phyloP scores from a whole-genome alignment of 2,888 invertebrate species.

The Ceratothoa steindachneri region DNA sequence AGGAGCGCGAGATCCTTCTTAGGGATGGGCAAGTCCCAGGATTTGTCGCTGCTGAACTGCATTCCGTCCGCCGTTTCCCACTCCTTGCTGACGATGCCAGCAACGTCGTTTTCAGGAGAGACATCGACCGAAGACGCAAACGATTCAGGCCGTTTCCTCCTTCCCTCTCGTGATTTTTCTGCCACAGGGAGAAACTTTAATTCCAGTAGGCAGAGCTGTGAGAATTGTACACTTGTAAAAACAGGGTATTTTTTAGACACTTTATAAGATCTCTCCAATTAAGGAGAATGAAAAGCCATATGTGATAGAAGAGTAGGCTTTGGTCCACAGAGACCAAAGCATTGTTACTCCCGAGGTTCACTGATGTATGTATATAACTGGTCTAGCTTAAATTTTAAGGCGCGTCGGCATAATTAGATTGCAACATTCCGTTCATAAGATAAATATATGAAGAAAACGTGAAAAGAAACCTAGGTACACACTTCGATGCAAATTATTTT shows the following conservation, averaged over 20 bases:
- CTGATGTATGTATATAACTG: background rate
- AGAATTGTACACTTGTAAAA: conserved; percentile 43
- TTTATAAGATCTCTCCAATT: conserved; percentile 41
- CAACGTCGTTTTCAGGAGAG: conserved; percentile 43
- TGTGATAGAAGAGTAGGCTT: conserved; percentile 21
- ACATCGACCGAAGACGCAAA: conserved; percentile 38
- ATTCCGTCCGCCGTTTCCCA: conserved; percentile 42
- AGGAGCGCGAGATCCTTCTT: conserved; percentile 41
- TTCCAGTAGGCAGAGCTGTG: conserved; percentile 7
- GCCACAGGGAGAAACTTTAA: conserved; percentile 54
- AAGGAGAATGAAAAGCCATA: conserved; percentile 11
- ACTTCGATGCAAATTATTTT: background rate
- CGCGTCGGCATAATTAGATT: background rate
- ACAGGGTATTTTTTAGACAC: conserved; percentile 48
- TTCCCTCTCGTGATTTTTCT: conserved; percentile 43
- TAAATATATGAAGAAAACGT: background rate
- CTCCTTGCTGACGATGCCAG: conserved; percentile 47
- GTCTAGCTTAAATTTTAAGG: background rate
- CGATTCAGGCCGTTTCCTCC: conserved; percentile 23
- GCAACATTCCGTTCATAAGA: background rate
- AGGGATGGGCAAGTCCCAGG: conserved; percentile 39
- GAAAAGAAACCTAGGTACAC: conserved; percentile 18
- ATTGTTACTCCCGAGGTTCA: conserved; percentile 4
- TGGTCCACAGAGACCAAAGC: background rate
- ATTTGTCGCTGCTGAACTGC: conserved; percentile 38